These are phyloP conservation scores for Aphis gossypii DNA, from an alignment of 1,140 invertebrate species.

Conservation along the genomic window DNA sequence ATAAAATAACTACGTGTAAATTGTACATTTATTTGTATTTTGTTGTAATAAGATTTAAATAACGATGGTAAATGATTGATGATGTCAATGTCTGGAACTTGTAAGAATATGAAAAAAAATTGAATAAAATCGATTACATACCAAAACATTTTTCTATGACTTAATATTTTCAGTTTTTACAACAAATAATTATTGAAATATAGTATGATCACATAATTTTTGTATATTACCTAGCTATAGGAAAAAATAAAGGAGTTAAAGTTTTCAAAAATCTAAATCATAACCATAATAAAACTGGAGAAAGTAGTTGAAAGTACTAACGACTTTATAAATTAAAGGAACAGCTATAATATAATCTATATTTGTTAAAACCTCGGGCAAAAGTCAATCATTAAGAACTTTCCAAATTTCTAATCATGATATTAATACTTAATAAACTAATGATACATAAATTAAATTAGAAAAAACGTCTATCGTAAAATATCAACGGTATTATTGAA, in stretches of 20 bases:
- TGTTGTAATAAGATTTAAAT: too few species aligned
- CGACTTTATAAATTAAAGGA: not conserved
- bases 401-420: not conserved
- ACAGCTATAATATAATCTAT: not conserved
- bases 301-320: not conserved
- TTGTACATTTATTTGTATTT: too few species aligned
- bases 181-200: not conserved
- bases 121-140: too few species aligned
- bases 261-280: not conserved
- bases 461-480: not conserved
- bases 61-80: too few species aligned
- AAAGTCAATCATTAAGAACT: not conserved
- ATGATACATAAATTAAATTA: not conserved
- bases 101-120: too few species aligned
- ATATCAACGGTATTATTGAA: too few species aligned
- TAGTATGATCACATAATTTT: too few species aligned
- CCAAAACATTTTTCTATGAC: too few species aligned
- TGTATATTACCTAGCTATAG: too few species aligned
- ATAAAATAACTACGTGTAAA: too few species aligned
- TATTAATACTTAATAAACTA: not conserved
- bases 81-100: too few species aligned
- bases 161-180: too few species aligned
- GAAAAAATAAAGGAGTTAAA: not conserved
- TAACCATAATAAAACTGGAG: not conserved
- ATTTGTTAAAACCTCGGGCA: not conserved